Evolutionary conservation across 2,113 vertebrate genomes (phyloP).

Genomic region (Alouatta palliata): DNA sequence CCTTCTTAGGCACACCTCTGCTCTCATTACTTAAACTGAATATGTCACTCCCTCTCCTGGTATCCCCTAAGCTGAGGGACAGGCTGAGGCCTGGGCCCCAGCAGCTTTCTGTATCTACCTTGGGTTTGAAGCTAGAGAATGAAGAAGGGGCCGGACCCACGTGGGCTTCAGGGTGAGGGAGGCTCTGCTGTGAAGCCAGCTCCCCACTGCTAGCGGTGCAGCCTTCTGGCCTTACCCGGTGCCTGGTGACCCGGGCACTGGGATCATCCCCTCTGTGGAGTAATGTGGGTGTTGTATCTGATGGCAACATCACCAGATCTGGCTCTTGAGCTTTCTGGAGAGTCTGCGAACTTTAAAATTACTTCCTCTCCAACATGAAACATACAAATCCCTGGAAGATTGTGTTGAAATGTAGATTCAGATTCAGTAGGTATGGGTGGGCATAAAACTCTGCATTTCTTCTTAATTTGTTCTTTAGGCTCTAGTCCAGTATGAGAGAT

Average conservation of each 20-base stretch:
- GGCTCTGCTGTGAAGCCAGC: neutral
- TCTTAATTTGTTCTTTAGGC: too few species aligned
- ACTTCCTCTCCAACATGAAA: too few species aligned
- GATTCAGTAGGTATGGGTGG: too few species aligned
- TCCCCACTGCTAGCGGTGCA: neutral
- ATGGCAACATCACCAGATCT: neutral
- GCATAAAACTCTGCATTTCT: too few species aligned
- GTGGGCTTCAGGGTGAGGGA: neutral
- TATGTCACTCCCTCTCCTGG: neutral
- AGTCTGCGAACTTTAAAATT: neutral
- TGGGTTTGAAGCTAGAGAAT: neutral
- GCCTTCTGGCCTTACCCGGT: neutral
- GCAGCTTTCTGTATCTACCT: neutral
- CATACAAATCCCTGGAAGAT: too few species aligned
- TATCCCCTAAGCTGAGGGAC: neutral
- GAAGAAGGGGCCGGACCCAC: neutral
- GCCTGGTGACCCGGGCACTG: neutral
- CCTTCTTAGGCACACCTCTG: neutral
- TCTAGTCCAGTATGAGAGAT: too few species aligned
- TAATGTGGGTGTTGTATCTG: neutral
- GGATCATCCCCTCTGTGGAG: neutral
- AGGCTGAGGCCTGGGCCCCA: neutral
- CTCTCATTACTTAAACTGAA: neutral
- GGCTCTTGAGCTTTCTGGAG: neutral
- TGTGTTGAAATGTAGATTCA: too few species aligned